These are phyloP conservation scores for Chelon auratus DNA, from an alignment of 2,797 vertebrate species.

Conservation along the genomic window DNA sequence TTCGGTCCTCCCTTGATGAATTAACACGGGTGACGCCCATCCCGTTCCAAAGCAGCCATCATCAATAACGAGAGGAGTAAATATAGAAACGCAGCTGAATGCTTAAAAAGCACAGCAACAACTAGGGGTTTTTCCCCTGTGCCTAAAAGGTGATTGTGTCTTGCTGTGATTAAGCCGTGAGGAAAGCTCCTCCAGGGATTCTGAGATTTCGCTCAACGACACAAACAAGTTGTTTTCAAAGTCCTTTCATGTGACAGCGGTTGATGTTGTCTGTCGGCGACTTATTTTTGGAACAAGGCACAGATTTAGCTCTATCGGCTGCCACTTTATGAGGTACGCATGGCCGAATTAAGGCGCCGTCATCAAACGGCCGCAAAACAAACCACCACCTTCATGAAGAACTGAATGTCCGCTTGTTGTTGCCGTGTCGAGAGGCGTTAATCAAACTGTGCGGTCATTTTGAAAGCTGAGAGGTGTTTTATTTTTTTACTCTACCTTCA, in stretches of 20 bases:
- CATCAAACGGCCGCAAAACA: too few relatives aligned
- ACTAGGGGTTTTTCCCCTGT: background rate
- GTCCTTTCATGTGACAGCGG: constrained; percentile 52
- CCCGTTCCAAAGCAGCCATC: background rate
- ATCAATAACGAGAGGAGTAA: background rate
- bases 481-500: too few relatives aligned
- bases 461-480: too few relatives aligned
- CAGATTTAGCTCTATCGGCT: background rate
- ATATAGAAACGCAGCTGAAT: background rate
- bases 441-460: too few relatives aligned
- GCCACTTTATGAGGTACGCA: too few relatives aligned
- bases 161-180: constrained; percentile 6
- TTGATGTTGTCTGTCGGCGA: constrained; percentile 10
- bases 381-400: too few relatives aligned
- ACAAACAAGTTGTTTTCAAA: constrained; percentile 52
- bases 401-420: too few relatives aligned
- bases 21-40: background rate
- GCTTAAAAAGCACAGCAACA: background rate
- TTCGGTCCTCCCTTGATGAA: background rate
- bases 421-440: too few relatives aligned
- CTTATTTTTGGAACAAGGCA: background rate
- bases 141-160: constrained; percentile 10
- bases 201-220: constrained; percentile 26
- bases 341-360: too few relatives aligned
- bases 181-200: constrained; percentile 21